Evolutionary conservation across 30 jellyfish, hydroid and myxozoan species (phyloP).

Genomic region (Hydractinia echinata): DNA sequence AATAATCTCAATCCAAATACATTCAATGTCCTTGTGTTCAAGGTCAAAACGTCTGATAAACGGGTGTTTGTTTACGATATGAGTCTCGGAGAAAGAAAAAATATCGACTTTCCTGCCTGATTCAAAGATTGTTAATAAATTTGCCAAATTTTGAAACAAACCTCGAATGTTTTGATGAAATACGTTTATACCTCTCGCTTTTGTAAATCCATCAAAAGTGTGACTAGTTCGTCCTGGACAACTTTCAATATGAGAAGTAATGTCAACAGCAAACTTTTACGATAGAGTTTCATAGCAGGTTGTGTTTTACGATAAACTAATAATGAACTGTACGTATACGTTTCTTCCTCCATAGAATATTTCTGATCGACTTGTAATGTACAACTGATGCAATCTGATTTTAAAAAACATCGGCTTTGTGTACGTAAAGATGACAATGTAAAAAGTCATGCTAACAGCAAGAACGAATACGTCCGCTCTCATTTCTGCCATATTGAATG

Average conservation of each 20-base stretch:
- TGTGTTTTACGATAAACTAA: not conserved
- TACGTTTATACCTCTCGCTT: not conserved
- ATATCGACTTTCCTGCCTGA: not conserved
- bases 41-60: constrained; percentile 47
- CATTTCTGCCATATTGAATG: constrained; percentile 2
- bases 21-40: constrained; percentile 45
- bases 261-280: constrained; percentile 1
- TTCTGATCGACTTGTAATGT: constrained; percentile 3
- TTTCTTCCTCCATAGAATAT: not conserved
- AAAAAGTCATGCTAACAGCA: constrained; percentile 9
- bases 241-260: not conserved
- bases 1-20: constrained; percentile 47
- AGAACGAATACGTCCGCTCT: constrained; percentile 4
- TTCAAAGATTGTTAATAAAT: not conserved
- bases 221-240: not conserved
- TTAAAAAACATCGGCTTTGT: constrained; percentile 7
- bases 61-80: not conserved
- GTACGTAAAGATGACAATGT: not conserved
- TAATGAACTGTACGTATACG: constrained; percentile 3
- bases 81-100: not conserved
- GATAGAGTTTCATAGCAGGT: not conserved
- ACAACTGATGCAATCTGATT: constrained; percentile 8
- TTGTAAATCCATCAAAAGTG: not conserved
- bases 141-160: not conserved
- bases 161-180: not conserved